Base-by-base conservation (phyloP, 2,113 vertebrate species). In the Equus quagga region DNA sequence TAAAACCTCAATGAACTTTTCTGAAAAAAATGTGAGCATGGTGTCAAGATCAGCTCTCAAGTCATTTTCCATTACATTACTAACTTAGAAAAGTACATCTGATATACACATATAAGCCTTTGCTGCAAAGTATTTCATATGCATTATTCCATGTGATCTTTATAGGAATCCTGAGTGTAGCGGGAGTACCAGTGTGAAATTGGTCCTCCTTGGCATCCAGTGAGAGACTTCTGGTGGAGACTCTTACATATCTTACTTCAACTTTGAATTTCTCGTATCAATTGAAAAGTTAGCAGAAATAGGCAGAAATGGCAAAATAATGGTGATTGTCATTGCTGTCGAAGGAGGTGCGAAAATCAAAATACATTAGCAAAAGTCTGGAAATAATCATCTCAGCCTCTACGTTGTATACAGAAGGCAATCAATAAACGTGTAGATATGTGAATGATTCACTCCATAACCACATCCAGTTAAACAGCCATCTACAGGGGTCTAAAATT, bases 171-270 rank as follows among this genome's bases (percentile, higher is more conserved):
- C 17, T 58, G 41, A 84, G 21, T 96, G 6, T 60, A 97, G 24
- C 31, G 82, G n/a, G 36, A 31, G 33, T 28, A 78, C 33, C 28
- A 80, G 28, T 0, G 10, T 64, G 49, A 89, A 28, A 3, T 95
- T 54, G 96, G 33, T 56, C 6, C 33, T 92, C 33, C 19, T 33
- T 76, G 70, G 4, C 9, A 81, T 67, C 17, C 19, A 62, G 13
- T 11, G 11, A 84, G 17, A 85, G 5, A 62, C 44, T 90, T 85
- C 36, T 49, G n/a, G 51, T 54, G 17, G 33, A 54, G 19, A 69
- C 11, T 94, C 90, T 84, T 36, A 69, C 89, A 79, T 64, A 33
- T 49, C 14, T 88, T 78, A 44, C 41, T 97, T 69, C 80, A 82
- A 91, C 64, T 89, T 89, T 72, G 28, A 72, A 91, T 89, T 92